Base-by-base conservation (phyloP, 2,797 vertebrate species). In the Mormyrops attenuatus region DNA sequence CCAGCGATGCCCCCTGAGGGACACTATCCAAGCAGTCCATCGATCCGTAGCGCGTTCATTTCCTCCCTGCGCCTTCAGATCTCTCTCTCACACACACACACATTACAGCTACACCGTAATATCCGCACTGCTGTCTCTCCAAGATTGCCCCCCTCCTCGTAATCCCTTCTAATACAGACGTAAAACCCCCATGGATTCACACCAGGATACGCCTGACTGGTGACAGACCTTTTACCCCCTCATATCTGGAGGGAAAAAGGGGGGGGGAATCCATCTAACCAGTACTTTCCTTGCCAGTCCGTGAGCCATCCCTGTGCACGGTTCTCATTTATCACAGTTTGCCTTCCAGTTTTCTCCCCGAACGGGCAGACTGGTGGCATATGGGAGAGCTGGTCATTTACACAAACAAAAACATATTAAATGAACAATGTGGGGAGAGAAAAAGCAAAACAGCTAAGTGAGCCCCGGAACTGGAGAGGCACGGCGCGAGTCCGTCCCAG, bases 21-120 rank as follows among this genome's bases (percentile, higher is more conserved):
- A 80, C 38, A n/a, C 73, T 80, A 80, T 80, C 73, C 38, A 44
- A 80, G 73, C 73, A n/a, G 73, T 38, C 73, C 73, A 80, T 80
- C 73, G 73, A 80, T 80, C 73, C 38, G 6, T 44, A 80, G 73
- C 38, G 17, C 38, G 17, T 17, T 80, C 73, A 80, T 80, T 44
- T 41, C 73, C 73, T 38, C 38, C 26, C 34, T 41, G 38, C 38
- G 15, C 38, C 73, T 44, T 80, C 38, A 80, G 15, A 80, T 80
- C 69, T 77, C 69, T 38, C 69, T 38, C 15, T 5, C n/a, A n/a
- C n/a, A n/a, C n/a, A n/a, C 69, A 17, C 13, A 34, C 34, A 41
- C 15, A 1, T 38, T 80, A 80, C 15, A 80, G 38, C 73, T 80
- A 7, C 73, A 44, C 73, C 26, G 73, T 44, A 44, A 80, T 44